phyloP scores from a whole-genome alignment of 1,140 invertebrate species.

The Euwallacea similis region DNA sequence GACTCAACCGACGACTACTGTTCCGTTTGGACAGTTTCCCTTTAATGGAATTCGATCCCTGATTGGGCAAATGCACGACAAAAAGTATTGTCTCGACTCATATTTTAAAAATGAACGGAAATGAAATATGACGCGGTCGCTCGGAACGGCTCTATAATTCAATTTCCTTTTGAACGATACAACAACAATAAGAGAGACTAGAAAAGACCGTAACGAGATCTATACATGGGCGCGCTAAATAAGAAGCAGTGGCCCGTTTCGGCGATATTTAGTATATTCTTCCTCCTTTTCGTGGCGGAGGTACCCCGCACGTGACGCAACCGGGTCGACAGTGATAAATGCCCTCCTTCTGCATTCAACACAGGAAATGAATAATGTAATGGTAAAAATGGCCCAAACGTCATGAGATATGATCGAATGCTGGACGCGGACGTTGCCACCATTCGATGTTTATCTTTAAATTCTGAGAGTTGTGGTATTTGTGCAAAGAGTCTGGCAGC shows the following conservation, averaged over 20 bases:
- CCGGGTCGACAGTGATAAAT: conserved; percentile 20
- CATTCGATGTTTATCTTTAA: not conserved
- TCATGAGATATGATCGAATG: conserved; percentile 1
- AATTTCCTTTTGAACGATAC: conserved; percentile 4
- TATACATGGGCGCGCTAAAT: not conserved
- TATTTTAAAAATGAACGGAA: not conserved
- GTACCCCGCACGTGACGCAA: conserved; percentile 1
- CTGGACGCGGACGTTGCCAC: not conserved
- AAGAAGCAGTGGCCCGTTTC: conserved; percentile 4
- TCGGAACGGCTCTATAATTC: not conserved
- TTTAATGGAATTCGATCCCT: too few species aligned
- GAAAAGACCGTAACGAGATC: not conserved
- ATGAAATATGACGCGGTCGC: conserved; percentile 3
- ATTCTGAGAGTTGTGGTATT: not conserved
- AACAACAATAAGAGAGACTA: not conserved
- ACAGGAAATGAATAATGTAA: conserved; percentile 14
- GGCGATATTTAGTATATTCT: conserved; percentile 14
- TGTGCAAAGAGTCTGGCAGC: not conserved
- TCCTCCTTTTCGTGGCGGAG: not conserved
- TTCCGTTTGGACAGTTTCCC: too few species aligned
- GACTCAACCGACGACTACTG: too few species aligned
- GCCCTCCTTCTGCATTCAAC: conserved; percentile 1
- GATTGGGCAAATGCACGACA: not conserved
- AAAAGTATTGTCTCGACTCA: not conserved
- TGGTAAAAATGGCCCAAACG: conserved; percentile 4